Conservation (phyloP, 1,140 invertebrate genomes). For the Solen grandis region DNA sequence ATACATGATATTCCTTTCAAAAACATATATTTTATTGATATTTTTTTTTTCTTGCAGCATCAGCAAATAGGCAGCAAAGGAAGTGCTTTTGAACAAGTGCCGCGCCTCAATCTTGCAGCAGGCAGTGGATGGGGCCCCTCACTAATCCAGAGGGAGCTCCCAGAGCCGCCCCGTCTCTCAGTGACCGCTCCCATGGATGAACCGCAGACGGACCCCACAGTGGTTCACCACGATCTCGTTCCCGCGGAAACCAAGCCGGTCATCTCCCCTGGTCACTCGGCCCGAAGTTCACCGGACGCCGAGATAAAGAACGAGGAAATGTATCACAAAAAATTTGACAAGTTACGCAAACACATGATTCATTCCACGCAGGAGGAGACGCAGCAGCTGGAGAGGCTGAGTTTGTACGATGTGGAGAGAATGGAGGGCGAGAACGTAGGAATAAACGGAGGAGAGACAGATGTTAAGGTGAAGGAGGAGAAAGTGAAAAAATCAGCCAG, state of each 20-base stretch:
- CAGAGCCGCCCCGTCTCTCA: conserved; percentile 27
- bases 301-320: conserved; percentile 56
- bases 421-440: conserved; percentile 54
- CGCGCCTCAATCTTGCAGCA: conserved; percentile 17
- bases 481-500: conserved; percentile 67
- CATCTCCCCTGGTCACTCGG: conserved; percentile 21
- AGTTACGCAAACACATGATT: conserved; percentile 68
- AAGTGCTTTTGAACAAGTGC: conserved; percentile 52
- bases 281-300: conserved; percentile 26
- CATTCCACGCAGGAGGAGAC: conserved; percentile 40
- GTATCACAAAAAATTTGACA: conserved; percentile 79
- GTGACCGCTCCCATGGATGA: conserved; percentile 55
- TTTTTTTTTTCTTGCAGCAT: conserved; percentile 36
- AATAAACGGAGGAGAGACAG: conserved; percentile 14
- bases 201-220: background rate
- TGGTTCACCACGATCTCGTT: background rate
- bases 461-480: conserved; percentile 4
- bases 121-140: conserved; percentile 8
- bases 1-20: no score
- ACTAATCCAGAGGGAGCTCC: background rate
- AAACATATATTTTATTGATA: no score
- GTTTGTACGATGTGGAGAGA: conserved; percentile 31
- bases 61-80: conserved; percentile 27
- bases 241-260: background rate
- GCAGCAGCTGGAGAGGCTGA: conserved; percentile 35